Evolutionary conservation across 2,888 invertebrate species (phyloP).

Genomic region (Oithona nana): DNA sequence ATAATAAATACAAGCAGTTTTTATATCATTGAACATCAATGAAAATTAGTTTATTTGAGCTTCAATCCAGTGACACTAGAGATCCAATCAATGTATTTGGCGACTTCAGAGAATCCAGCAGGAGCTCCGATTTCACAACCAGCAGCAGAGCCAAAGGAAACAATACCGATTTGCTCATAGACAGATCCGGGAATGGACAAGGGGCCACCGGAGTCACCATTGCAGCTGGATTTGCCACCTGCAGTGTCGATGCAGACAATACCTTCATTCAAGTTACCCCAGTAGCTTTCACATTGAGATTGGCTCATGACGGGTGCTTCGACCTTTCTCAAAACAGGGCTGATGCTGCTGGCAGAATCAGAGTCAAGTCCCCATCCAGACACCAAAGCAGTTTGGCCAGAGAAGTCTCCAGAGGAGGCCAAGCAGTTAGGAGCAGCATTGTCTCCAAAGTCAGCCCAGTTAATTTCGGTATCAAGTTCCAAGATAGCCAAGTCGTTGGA

Average conservation of each 20-base stretch:
- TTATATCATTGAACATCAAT: too few species aligned
- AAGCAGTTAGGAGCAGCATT: background rate
- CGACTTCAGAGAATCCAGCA: conserved; percentile 28
- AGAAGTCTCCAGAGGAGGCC: background rate
- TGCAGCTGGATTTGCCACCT: conserved; percentile 19
- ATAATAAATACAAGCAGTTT: too few species aligned
- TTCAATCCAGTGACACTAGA: conserved; percentile 23
- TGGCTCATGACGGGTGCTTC: background rate
- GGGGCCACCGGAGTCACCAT: conserved; percentile 25
- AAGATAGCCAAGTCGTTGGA: background rate
- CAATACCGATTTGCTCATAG: conserved; percentile 22
- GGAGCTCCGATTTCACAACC: conserved; percentile 28
- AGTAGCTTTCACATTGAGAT: conserved; percentile 9
- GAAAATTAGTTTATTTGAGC: too few species aligned
- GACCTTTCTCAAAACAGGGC: background rate
- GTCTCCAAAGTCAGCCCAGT: background rate
- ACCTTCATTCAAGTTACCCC: conserved; percentile 15
- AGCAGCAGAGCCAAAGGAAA: conserved; percentile 26
- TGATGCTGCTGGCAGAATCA: background rate
- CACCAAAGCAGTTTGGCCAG: background rate
- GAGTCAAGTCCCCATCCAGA: background rate
- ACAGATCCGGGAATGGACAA: conserved; percentile 22
- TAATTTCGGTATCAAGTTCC: background rate
- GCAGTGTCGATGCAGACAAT: conserved; percentile 18
- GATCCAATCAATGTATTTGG: conserved; percentile 28